Evolutionary conservation across 1,140 invertebrate genomes (phyloP).

Genomic region (Cecropterus lyciades): DNA sequence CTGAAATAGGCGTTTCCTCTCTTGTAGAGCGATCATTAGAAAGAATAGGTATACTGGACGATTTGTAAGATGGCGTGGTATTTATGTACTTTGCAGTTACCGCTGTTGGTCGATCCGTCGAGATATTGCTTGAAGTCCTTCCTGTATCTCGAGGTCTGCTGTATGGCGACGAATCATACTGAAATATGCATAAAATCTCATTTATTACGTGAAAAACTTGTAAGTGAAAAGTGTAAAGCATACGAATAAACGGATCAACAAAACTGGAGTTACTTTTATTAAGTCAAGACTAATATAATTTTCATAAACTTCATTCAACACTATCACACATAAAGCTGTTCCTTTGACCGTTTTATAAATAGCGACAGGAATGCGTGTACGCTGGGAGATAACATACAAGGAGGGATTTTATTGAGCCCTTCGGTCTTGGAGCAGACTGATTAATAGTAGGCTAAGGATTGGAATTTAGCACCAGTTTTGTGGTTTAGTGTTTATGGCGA

Average conservation of each 20-base stretch:
- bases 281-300: conserved; percentile 42
- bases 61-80: conserved; percentile 68
- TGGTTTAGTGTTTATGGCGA: conserved; percentile 31
- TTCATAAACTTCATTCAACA: conserved; percentile 64
- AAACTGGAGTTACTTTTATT: background rate
- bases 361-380: conserved; percentile 62
- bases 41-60: conserved; percentile 72
- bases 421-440: conserved; percentile 56
- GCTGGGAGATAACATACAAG: conserved; percentile 52
- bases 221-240: too few species aligned
- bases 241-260: too few species aligned
- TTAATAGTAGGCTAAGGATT: conserved; percentile 51
- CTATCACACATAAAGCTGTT: conserved; percentile 60
- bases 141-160: conserved; percentile 62
- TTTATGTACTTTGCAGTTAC: conserved; percentile 74
- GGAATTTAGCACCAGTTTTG: conserved; percentile 41
- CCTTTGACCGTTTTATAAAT: conserved; percentile 70
- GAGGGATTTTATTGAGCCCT: conserved; percentile 65
- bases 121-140: conserved; percentile 45
- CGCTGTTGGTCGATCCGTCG: conserved; percentile 62
- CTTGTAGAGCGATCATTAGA: conserved; percentile 56
- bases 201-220: too few species aligned
- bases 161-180: conserved; percentile 72
- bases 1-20: conserved; percentile 71
- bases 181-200: conserved; percentile 36